phyloP scores from a whole-genome alignment of 2,888 invertebrate genomes.

The Suillia variegata region DNA sequence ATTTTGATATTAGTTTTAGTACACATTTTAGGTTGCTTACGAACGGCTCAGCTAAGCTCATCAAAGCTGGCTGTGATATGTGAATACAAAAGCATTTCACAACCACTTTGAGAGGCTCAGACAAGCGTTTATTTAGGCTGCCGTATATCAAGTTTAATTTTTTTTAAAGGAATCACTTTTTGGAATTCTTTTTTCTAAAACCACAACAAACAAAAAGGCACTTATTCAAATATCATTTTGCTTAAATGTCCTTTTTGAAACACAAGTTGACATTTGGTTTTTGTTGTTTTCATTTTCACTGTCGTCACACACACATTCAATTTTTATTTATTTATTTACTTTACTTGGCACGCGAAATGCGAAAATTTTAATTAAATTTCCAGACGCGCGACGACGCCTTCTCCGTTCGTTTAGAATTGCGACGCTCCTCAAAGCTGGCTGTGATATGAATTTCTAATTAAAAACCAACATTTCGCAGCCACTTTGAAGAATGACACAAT shows the following conservation, averaged over 20 bases:
- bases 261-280: no score
- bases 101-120: slow-evolving; percentile 79
- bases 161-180: neutral
- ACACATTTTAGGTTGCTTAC: neutral
- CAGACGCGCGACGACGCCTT: neutral
- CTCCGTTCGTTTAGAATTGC: slow-evolving; percentile 51
- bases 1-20: neutral
- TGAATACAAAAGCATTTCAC: slow-evolving; percentile 70
- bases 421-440: slow-evolving; percentile 98
- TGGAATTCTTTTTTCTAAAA: neutral
- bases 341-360: no score
- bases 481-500: slow-evolving; percentile 79
- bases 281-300: no score
- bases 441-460: slow-evolving; percentile 78
- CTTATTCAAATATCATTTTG: no score
- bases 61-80: slow-evolving; percentile 99
- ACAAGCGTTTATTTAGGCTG: slow-evolving; percentile 37
- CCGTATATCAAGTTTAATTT: neutral
- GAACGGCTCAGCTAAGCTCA: slow-evolving; percentile 68
- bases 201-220: no score
- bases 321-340: no score
- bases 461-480: slow-evolving; percentile 79
- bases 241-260: no score
- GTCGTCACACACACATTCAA: no score
- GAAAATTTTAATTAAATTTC: no score